Percentiles rank a stretch among this genome's conserved stretches.
phyloP scores from a whole-genome alignment of 2,113 vertebrate species.

The Zosterops japonicus region DNA sequence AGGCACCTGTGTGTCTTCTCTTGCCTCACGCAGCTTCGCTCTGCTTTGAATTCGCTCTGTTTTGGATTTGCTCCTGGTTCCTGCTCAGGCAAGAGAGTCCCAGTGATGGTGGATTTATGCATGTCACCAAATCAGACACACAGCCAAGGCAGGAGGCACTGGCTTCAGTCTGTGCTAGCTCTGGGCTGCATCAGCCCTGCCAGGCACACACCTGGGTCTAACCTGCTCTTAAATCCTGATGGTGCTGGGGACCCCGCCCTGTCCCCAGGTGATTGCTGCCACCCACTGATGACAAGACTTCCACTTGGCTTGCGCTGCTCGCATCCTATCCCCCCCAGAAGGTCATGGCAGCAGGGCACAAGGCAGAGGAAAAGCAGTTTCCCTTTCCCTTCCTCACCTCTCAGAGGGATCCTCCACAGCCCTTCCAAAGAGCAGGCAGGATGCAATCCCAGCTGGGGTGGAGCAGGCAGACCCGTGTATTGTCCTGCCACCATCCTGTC shows the following conservation, averaged over 20 bases:
- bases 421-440: not conserved
- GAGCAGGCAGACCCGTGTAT: not conserved
- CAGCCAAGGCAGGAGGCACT: not conserved
- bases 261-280: not conserved
- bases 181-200: accelerated
- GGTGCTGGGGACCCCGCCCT: not conserved
- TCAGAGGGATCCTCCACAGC: not conserved
- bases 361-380: not conserved
- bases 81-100: not conserved
- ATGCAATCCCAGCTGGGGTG: not conserved
- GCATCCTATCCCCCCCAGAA: not conserved
- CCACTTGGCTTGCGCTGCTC: not conserved
- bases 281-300: not conserved
- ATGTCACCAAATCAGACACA: not conserved
- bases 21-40: accelerated
- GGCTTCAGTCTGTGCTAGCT: not conserved
- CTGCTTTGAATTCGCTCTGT: not conserved
- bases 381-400: not conserved
- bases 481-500: not conserved
- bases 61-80: conserved; percentile 24
- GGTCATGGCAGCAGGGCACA: not conserved
- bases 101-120: not conserved
- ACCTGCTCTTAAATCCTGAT: not conserved
- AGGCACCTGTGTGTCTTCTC: not conserved
- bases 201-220: accelerated